Evolutionary conservation across 2,888 invertebrate genomes (phyloP).

Genomic region (Perizoma affinitatum): DNA sequence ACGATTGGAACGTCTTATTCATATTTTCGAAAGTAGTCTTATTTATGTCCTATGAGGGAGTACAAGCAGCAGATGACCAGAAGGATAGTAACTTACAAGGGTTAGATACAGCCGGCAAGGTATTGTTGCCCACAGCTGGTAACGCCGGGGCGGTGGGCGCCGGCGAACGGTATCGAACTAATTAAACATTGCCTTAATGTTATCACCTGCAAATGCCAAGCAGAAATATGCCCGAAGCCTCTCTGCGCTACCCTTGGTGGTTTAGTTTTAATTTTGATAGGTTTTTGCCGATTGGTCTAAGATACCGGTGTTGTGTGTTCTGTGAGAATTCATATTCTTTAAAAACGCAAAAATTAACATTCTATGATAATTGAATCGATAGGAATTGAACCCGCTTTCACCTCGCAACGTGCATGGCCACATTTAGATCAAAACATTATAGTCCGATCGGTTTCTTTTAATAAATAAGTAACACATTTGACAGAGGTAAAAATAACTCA

Average conservation of each 20-base stretch:
- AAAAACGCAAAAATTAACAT: not conserved
- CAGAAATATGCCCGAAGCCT: conserved; percentile 74
- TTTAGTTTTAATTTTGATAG: conserved; percentile 34
- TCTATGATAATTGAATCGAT: not conserved
- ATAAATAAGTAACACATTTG: not conserved
- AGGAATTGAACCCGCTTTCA: conserved; percentile 2
- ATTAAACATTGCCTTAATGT: conserved; percentile 82
- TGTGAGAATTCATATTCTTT: conserved; percentile 8
- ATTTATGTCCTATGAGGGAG: not conserved
- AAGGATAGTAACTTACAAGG: conserved; percentile 65
- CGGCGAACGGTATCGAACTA: conserved; percentile 78
- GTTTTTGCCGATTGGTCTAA: conserved; percentile 15
- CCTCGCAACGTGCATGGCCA: not conserved
- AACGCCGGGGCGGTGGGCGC: conserved; percentile 46
- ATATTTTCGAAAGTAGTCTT: too few relatives aligned
- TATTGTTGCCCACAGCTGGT: conserved; percentile 52
- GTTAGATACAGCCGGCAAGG: conserved; percentile 58
- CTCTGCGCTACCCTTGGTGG: conserved; percentile 51
- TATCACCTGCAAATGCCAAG: conserved; percentile 82
- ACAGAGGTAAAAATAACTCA: not conserved
- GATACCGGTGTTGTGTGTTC: not conserved
- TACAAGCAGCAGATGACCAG: conserved; percentile 4
- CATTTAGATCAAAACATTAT: too few relatives aligned
- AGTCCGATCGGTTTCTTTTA: not conserved
- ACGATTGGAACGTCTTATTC: too few relatives aligned